phyloP scores from a whole-genome alignment of 2,797 vertebrate genomes.

The Danio jaintianensis region DNA sequence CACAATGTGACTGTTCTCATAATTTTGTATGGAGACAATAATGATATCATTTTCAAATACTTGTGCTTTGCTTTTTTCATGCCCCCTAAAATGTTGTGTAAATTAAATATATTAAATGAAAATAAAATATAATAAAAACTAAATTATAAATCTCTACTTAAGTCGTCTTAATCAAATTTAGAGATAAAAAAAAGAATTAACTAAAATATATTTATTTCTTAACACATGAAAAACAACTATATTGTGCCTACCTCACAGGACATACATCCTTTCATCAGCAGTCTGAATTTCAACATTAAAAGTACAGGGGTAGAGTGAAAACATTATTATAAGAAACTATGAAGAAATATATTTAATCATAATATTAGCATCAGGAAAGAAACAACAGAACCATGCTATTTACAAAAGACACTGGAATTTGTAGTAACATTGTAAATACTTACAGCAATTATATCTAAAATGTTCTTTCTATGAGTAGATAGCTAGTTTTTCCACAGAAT shows the following conservation, averaged over 20 bases:
- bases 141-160: neutral
- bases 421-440: neutral
- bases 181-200: neutral
- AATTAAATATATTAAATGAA: too few relatives aligned
- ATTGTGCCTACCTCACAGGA: neutral
- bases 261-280: neutral
- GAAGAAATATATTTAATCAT: neutral
- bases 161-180: neutral
- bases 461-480: slow-evolving; percentile 6
- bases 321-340: neutral
- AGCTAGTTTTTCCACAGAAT: neutral
- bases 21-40: too few relatives aligned
- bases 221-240: slow-evolving; percentile 7
- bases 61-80: too few relatives aligned
- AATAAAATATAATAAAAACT: too few relatives aligned
- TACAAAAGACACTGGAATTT: neutral
- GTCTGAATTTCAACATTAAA: neutral
- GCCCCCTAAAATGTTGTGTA: too few relatives aligned
- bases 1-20: too few relatives aligned
- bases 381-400: neutral
- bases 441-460: neutral
- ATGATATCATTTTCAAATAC: too few relatives aligned
- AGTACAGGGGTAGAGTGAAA: neutral
- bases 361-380: neutral
- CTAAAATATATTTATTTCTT: neutral